Conservation (phyloP, 2,113 vertebrate genomes). For the Solenodon paradoxus region DNA sequence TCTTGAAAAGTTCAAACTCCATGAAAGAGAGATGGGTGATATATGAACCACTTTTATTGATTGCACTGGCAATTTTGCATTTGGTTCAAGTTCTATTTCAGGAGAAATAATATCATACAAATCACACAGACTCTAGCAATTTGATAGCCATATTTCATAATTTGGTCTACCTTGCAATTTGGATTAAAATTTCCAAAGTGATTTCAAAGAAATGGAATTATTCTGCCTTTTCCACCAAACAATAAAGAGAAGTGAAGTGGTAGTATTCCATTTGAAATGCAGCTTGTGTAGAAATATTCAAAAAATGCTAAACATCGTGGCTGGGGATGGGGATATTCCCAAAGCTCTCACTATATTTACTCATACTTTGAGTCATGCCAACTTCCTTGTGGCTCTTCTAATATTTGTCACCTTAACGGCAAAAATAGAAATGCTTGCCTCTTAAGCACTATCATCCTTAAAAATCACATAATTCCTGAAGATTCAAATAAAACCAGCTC, state of each 20-base stretch:
- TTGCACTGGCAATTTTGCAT: slow-evolving; percentile 82
- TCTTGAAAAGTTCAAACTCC: slow-evolving; percentile 94
- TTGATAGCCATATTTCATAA: not conserved
- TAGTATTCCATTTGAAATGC: not conserved
- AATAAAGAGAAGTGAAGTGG: not conserved
- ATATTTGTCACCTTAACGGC: not conserved
- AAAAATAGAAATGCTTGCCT: not conserved
- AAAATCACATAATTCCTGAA: not conserved
- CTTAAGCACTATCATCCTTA: not conserved
- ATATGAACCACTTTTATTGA: slow-evolving; percentile 76
- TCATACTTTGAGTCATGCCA: not conserved
- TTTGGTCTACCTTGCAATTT: not conserved
- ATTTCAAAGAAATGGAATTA: not conserved
- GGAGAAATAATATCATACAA: not conserved
- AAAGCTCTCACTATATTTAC: not conserved
- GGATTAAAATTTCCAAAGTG: not conserved
- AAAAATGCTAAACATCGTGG: not conserved
- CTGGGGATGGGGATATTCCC: not conserved
- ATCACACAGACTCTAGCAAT: not conserved
- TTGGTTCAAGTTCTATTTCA: not conserved
- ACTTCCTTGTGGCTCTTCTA: not conserved
- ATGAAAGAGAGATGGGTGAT: slow-evolving; percentile 89
- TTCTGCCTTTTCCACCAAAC: not conserved
- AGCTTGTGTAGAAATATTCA: not conserved
- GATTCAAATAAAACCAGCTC: not conserved